phyloP scores from a whole-genome alignment of 2,797 vertebrate species.

The Echeneis naucrates region DNA sequence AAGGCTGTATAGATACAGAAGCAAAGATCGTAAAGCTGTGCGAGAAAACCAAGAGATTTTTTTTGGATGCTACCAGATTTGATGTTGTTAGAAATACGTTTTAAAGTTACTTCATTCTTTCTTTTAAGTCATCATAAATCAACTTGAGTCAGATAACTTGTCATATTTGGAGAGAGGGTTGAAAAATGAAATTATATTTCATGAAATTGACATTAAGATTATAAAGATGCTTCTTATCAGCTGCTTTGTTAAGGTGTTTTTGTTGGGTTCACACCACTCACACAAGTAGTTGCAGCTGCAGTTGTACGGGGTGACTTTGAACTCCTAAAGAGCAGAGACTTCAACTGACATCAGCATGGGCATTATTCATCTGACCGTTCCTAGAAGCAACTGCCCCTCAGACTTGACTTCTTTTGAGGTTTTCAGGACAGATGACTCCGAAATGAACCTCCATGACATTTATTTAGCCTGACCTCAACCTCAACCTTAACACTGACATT shows the following conservation, averaged over 20 bases:
- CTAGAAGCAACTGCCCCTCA: constrained; percentile 4
- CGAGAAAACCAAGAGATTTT: constrained; percentile 31
- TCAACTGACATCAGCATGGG: constrained; percentile 31
- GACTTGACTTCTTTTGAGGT: constrained; percentile 46
- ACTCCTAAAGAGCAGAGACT: constrained; percentile 29
- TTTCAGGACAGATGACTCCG: constrained; percentile 39
- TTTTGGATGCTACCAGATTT: constrained; percentile 46
- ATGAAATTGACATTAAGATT: background rate
- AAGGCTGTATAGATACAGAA: constrained; percentile 33
- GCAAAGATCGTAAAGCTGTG: constrained; percentile 44
- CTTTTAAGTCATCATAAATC: constrained; percentile 32
- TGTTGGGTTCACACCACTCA: background rate
- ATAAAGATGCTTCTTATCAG: background rate
- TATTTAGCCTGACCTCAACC: constrained; percentile 26
- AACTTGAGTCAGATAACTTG: constrained; percentile 1
- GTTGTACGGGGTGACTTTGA: constrained; percentile 20
- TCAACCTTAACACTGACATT: constrained; percentile 27
- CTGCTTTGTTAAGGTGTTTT: background rate
- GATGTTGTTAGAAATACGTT: constrained; percentile 20
- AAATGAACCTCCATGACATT: constrained; percentile 18
- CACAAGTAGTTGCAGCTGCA: constrained; percentile 20
- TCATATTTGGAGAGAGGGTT: background rate
- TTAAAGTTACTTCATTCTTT: constrained; percentile 26
- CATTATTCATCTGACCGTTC: constrained; percentile 39
- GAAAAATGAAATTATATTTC: background rate